phyloP scores from a whole-genome alignment of 2,113 vertebrate genomes.

The Corydoras sp. region DNA sequence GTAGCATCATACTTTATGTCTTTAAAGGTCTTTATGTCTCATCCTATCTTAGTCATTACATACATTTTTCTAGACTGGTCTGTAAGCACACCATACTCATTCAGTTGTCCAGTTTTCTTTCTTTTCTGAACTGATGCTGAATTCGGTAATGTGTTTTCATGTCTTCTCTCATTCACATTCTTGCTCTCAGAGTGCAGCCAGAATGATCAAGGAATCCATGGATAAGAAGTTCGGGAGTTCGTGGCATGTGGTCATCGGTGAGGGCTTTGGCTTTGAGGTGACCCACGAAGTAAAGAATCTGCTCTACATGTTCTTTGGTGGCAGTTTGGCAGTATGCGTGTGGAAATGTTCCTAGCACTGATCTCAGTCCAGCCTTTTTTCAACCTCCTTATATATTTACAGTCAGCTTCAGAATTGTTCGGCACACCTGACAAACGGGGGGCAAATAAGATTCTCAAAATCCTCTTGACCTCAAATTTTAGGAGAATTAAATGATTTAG shows the following conservation, averaged over 20 bases:
- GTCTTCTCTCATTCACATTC: not conserved
- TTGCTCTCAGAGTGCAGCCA: constrained; percentile 81
- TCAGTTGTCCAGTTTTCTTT: not conserved
- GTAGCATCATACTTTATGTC: not conserved
- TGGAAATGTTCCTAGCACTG: constrained; percentile 93
- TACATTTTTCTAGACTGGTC: not conserved
- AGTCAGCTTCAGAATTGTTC: not conserved
- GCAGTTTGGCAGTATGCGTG: constrained; percentile 88
- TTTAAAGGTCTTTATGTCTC: not conserved
- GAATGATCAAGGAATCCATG: constrained; percentile 99
- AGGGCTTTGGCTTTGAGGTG: constrained; percentile 79
- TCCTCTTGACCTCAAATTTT: no score
- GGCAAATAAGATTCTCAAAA: no score
- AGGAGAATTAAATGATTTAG: no score
- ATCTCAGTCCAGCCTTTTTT: not conserved
- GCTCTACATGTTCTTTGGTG: constrained; percentile 96
- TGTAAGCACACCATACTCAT: not conserved
- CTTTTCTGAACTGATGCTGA: constrained; percentile 23
- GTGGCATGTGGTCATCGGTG: no score
- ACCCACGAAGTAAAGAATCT: constrained; percentile 95
- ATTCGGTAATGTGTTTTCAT: not conserved
- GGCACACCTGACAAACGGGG: no score
- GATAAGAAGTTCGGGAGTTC: no score
- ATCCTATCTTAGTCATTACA: not conserved
- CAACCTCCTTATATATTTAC: no score